A percentile compares a stretch with the other conserved stretches of the same genome.
Evolutionary conservation across 2,113 vertebrate species (phyloP).

Genomic region (Carlito syrichta): DNA sequence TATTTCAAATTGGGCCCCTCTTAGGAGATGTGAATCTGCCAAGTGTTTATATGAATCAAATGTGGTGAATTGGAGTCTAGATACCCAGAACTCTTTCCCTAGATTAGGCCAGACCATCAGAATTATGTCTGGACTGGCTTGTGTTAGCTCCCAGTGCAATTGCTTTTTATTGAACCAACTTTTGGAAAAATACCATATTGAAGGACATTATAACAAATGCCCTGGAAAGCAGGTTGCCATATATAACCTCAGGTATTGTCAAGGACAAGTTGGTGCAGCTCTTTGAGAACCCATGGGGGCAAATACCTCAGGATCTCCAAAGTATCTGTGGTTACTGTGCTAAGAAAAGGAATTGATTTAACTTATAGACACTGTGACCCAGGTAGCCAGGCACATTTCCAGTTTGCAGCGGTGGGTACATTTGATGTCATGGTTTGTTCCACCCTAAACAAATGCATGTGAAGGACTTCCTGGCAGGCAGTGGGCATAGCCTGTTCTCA

Average conservation of each 20-base stretch:
- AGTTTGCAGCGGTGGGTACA: neutral
- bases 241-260: neutral
- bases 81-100: neutral
- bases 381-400: neutral
- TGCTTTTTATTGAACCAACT: constrained; percentile 5
- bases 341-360: neutral
- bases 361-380: neutral
- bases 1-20: neutral
- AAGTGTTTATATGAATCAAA: neutral
- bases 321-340: neutral
- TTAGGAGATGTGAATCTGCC: neutral
- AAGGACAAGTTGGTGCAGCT: neutral
- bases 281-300: neutral
- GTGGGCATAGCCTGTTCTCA: neutral
- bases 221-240: neutral
- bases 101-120: neutral
- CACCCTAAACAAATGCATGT: neutral
- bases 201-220: neutral
- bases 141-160: neutral
- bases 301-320: neutral
- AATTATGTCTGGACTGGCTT: neutral
- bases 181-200: neutral
- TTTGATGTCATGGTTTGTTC: neutral
- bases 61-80: neutral
- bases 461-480: neutral